Base-by-base conservation (phyloP, 1,140 invertebrate species). In the Maniola jurtina region DNA sequence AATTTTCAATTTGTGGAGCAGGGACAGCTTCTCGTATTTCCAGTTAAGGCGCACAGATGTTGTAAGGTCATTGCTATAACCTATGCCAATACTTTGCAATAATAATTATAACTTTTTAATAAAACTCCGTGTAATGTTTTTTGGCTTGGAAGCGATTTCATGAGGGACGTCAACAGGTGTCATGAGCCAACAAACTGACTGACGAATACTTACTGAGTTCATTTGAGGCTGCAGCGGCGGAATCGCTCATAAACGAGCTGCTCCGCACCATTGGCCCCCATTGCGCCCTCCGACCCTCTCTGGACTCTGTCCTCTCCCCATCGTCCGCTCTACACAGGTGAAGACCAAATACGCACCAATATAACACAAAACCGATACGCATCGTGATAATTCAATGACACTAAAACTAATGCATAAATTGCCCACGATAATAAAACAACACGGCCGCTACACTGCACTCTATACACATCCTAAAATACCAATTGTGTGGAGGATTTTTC, bases 361-460 rank as follows among this genome's bases (percentile, higher is more conserved):
- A 89, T 75, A 90, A 80, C 79, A 88, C 77, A 78, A 89, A 79
- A 85, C 87, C 83, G 79, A 90, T 85, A 88, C 86, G 88, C 88
- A 90, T 90, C 80, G 85, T 90, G 82, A 89, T 86, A 79, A 82
- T 66, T 79, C 76, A 81, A 87, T 85, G 77, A 83, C 83, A 88
- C 71, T 81, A 66, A 61, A 75, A 76, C 74, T 84, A 85, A 74
- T 77, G 68, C 75, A 82, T 75, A 76, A 84, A 84, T 70, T 75
- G 65, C 72, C 77, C 76, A 63, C 57, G 66, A 81, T 71, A 79
- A 83, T 76, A 85, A 68, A 76, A 79, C 68, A 81, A 68, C 75
- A 84, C 81, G 76, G 65, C 64, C 70, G 54, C 50, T 64, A 77
- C 66, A 80, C 68, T 72, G 66, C 79, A 86, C 81, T 75, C 77